Percentiles rank a stretch among this genome's conserved stretches.
phyloP scores from a whole-genome alignment of 2,113 vertebrate species.

The Heloderma charlesbogerti region DNA sequence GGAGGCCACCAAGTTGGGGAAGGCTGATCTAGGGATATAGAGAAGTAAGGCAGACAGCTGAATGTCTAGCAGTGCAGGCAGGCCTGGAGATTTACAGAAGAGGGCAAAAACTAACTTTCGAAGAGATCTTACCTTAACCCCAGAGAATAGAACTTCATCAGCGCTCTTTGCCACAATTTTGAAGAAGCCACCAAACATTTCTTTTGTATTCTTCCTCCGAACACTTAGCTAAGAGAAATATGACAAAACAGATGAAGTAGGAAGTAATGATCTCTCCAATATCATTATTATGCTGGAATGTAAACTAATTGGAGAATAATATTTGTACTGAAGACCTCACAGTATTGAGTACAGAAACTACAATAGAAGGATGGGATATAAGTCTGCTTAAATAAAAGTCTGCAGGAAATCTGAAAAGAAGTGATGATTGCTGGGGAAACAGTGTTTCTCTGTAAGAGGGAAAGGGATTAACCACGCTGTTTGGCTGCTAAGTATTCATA shows the following conservation, averaged over 20 bases:
- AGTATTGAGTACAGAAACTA: not conserved
- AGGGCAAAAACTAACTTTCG: not conserved
- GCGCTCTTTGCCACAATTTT: slow-evolving; percentile 95
- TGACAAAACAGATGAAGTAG: not conserved
- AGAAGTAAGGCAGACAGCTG: too few relatives aligned
- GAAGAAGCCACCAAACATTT: slow-evolving; percentile 97
- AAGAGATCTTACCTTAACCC: slow-evolving; percentile 87
- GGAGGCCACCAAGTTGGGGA: too few relatives aligned
- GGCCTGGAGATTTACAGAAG: not conserved
- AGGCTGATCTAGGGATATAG: not conserved
- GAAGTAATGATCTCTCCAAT: not conserved
- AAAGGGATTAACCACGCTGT: not conserved
- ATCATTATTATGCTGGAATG: not conserved
- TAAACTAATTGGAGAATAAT: not conserved
- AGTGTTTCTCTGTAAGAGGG: not conserved
- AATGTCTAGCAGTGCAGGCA: not conserved
- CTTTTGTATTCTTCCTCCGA: slow-evolving; percentile 95
- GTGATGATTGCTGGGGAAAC: not conserved
- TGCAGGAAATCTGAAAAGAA: not conserved
- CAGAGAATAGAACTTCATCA: slow-evolving; percentile 95
- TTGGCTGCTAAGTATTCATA: not conserved
- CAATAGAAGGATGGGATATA: not conserved
- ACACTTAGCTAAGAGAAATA: slow-evolving; percentile 86
- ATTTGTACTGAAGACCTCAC: not conserved
- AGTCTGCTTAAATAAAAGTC: not conserved